Evolutionary conservation across 2,797 vertebrate genomes (phyloP).

Genomic region (Bradypodion pumilum): DNA sequence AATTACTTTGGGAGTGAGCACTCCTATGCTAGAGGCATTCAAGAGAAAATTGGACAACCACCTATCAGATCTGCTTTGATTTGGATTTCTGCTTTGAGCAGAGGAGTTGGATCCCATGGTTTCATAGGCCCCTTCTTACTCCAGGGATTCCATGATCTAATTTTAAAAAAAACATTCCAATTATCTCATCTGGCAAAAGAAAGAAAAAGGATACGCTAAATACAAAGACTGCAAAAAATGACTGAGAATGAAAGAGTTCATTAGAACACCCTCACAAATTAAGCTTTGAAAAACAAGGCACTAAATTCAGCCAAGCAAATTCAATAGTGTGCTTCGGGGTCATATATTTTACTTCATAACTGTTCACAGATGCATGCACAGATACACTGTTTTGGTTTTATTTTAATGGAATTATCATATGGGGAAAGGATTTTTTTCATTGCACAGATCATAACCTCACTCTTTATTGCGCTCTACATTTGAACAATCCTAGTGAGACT

Average conservation of each 20-base stretch:
- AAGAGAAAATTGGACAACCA: too few species aligned
- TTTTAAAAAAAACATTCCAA: too few species aligned
- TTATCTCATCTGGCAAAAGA: too few species aligned
- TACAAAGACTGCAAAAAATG: neutral
- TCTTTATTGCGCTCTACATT: neutral
- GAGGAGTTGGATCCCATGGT: too few species aligned
- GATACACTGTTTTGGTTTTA: neutral
- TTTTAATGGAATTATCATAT: neutral
- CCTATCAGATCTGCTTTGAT: too few species aligned
- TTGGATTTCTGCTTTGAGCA: too few species aligned
- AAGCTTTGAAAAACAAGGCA: neutral
- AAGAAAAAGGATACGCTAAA: neutral
- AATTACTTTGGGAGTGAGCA: too few species aligned
- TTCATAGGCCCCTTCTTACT: too few species aligned
- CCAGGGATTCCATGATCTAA: too few species aligned
- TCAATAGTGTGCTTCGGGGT: neutral
- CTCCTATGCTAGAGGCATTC: too few species aligned
- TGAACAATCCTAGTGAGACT: neutral
- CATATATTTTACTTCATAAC: neutral
- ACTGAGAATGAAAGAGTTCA: neutral
- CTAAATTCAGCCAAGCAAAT: neutral
- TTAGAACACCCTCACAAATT: neutral
- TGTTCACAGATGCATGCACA: neutral
- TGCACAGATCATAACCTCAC: neutral
- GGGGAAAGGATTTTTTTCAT: neutral